Evolutionary conservation across 2,888 invertebrate genomes (phyloP), one percentile per base, ranked within the genome.

Genomic region (Falcaria lacertinaria): DNA sequence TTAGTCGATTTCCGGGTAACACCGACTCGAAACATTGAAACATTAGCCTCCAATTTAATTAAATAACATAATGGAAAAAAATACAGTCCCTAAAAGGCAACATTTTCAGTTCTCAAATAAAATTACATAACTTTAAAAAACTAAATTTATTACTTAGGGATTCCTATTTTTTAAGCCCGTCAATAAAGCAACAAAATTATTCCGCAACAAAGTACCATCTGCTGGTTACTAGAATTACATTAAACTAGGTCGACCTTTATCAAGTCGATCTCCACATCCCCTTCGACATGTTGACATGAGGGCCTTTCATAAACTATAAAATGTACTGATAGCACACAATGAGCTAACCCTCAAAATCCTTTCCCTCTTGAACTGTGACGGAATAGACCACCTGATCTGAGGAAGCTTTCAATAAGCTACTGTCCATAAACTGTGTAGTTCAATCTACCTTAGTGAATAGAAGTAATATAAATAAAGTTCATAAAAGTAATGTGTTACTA

Each of bases 351-450:
- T 59, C 50, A 51, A 60, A 59, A 65, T 59, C 59, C 60, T 64
- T 64, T 66, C 72, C 65, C 64, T 65, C 69, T 66, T 65, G 51
- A 60, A 55, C 53, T 52, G 52, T 56, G 19, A 19, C 3, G 53
- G 53, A 51, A 63, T 46, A 57, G 67, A 66, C 70, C 72, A 75
- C 73, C 74, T 74, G 68, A 65, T 63, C 62, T 49, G 61, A 60
- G 64, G 62, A 59, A 50, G 47, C 50, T 57, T 40, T 54, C 48
- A 57, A 0, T 22, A 15, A 37, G 37, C 6, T 7, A 14, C 0
- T n/a, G 22, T 14, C 15, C 37, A 37, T 15, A 37, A 15, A 37
- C 22, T 22, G 15, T 37, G 37, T n/a, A n/a, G n/a, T n/a, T n/a
- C n/a, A n/a, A n/a, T n/a, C n/a, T n/a, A n/a, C n/a, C n/a, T n/a